Evolutionary conservation across 2,113 vertebrate genomes (phyloP).

Genomic region (Glaucidium brasilianum): DNA sequence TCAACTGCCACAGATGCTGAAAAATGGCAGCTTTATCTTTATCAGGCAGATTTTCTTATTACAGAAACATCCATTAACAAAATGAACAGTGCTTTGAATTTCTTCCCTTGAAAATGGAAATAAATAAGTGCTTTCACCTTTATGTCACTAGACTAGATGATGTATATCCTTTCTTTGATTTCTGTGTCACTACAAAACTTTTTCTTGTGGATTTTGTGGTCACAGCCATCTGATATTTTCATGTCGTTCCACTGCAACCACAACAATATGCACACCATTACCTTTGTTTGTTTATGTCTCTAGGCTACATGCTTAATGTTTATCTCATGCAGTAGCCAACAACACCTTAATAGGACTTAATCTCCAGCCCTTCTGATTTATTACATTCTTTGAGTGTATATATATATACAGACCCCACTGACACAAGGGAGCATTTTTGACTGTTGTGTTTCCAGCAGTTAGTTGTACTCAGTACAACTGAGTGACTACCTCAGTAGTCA

Average conservation of each 20-base stretch:
- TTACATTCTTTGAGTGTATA: rapidly evolving
- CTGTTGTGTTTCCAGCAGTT: not conserved
- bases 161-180: not conserved
- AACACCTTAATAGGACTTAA: not conserved
- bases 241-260: not conserved
- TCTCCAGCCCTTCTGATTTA: not conserved
- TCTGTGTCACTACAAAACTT: not conserved
- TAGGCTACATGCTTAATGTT: not conserved
- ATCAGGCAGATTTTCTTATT: not conserved
- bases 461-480: too few species aligned
- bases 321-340: not conserved
- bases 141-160: not conserved
- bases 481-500: not conserved
- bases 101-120: not conserved
- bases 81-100: not conserved
- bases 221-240: not conserved
- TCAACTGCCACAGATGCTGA: not conserved
- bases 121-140: not conserved
- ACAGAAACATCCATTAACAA: not conserved
- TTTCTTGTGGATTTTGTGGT: not conserved
- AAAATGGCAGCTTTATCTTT: not conserved
- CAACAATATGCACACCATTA: not conserved
- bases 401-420: rapidly evolving
- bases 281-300: not conserved
- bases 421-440: not conserved